phyloP scores from a whole-genome alignment of 2,113 vertebrate genomes.

The Rhagologus leucostigma region DNA sequence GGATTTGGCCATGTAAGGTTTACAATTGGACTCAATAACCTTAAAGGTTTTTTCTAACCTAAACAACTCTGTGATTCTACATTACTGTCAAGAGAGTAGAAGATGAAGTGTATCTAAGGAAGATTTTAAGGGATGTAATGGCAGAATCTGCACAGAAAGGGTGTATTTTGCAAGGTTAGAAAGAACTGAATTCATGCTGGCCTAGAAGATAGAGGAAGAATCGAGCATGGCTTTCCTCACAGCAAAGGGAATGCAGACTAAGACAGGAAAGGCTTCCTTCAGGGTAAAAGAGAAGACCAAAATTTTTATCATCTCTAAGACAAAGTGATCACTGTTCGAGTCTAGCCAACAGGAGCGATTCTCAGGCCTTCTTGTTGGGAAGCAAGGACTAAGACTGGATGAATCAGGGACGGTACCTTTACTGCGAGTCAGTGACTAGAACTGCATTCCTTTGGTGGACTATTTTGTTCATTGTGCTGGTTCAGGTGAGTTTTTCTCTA shows the following conservation, averaged over 20 bases:
- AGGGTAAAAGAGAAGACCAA: background rate
- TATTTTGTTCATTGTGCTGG: background rate
- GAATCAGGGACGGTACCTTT: background rate
- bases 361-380: background rate
- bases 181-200: background rate
- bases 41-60: background rate
- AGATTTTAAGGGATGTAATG: background rate
- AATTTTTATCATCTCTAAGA: background rate
- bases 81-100: background rate
- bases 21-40: background rate
- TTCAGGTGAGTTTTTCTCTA: background rate
- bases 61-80: fast-evolving
- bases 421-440: background rate
- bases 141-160: background rate
- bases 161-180: background rate
- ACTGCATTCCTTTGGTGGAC: background rate
- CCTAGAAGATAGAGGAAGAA: background rate
- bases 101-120: background rate
- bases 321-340: background rate
- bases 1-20: background rate
- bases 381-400: background rate
- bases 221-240: background rate
- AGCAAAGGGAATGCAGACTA: background rate
- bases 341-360: background rate
- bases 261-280: background rate